These are phyloP conservation scores for Xenentodon cancila DNA, from an alignment of 2,797 vertebrate genomes.

Conservation along the genomic window DNA sequence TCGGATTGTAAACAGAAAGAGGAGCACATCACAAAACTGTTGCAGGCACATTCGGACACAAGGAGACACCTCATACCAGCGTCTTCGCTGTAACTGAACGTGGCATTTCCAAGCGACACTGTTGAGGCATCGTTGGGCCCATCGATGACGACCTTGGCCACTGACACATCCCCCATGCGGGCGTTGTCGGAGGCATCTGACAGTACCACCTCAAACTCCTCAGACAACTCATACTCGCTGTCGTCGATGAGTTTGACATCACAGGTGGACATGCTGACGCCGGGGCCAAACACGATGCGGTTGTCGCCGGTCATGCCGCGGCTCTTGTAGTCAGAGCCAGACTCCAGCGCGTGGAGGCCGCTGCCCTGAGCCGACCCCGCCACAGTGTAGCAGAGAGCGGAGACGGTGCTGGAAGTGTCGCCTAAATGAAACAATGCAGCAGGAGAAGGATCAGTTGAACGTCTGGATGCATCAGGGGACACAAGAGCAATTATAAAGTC, in stretches of 20 bases:
- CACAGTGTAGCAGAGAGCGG: conserved; percentile 91
- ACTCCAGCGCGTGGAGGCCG: conserved; percentile 88
- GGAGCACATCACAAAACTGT: too few species aligned
- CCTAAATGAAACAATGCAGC: conserved; percentile 62
- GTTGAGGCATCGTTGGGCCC: conserved; percentile 96
- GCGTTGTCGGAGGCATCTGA: conserved; percentile 88
- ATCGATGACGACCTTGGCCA: conserved; percentile 87
- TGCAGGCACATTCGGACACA: too few species aligned
- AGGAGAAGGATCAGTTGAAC: too few species aligned
- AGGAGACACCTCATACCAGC: conserved; percentile 80
- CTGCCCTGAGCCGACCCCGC: conserved; percentile 91
- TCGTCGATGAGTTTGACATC: conserved; percentile 92
- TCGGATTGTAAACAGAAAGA: too few species aligned
- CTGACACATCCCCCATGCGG: conserved; percentile 80
- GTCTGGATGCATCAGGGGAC: too few species aligned
- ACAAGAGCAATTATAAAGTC: too few species aligned
- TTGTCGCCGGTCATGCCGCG: conserved; percentile 85
- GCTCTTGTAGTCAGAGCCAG: conserved; percentile 94
- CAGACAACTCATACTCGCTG: conserved; percentile 96
- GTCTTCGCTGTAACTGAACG: conserved; percentile 92
- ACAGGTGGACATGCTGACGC: conserved; percentile 88
- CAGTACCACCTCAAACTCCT: conserved; percentile 93
- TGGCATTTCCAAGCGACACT: conserved; percentile 87
- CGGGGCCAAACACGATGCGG: conserved; percentile 87
- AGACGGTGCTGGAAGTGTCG: conserved; percentile 90